phyloP scores from a whole-genome alignment of 2,113 vertebrate species.

The Lagopus leucura region DNA sequence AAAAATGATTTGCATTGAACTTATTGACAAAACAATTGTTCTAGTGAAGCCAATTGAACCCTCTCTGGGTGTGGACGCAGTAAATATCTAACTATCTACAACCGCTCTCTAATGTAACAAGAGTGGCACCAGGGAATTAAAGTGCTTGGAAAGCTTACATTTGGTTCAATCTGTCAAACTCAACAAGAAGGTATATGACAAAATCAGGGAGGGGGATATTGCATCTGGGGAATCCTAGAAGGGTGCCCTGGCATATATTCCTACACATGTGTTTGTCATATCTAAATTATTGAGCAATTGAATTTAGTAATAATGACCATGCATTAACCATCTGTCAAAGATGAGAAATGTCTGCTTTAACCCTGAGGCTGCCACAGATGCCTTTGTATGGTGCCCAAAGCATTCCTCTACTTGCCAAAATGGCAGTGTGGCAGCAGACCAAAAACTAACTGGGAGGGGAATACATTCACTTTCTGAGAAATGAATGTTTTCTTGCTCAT shows the following conservation, averaged over 20 bases:
- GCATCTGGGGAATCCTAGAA: slow-evolving; percentile 35
- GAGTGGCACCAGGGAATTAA: background rate
- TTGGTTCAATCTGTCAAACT: slow-evolving; percentile 28
- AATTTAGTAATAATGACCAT: slow-evolving; percentile 61
- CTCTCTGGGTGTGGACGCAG: background rate
- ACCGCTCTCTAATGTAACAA: background rate
- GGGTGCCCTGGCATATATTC: slow-evolving; percentile 53
- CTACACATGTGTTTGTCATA: slow-evolving; percentile 50
- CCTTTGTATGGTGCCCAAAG: slow-evolving; percentile 23
- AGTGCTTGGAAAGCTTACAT: background rate
- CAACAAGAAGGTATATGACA: background rate
- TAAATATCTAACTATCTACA: background rate
- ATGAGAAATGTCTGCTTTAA: slow-evolving; percentile 54
- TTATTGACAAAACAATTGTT: background rate
- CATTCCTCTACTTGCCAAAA: slow-evolving; percentile 43
- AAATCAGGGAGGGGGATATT: background rate
- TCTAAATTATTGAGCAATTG: slow-evolving; percentile 60
- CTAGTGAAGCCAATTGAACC: background rate
- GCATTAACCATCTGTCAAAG: slow-evolving; percentile 65
- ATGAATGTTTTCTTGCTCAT: background rate
- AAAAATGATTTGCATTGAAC: background rate
- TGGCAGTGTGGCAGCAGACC: background rate
- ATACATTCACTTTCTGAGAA: slow-evolving; percentile 3
- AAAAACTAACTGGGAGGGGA: background rate
- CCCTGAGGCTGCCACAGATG: slow-evolving; percentile 24